A percentile compares a stretch with the other conserved stretches of the same genome.
Evolutionary conservation across 1,140 invertebrate species (phyloP).

Genomic region (Oedothorax gibbosus): DNA sequence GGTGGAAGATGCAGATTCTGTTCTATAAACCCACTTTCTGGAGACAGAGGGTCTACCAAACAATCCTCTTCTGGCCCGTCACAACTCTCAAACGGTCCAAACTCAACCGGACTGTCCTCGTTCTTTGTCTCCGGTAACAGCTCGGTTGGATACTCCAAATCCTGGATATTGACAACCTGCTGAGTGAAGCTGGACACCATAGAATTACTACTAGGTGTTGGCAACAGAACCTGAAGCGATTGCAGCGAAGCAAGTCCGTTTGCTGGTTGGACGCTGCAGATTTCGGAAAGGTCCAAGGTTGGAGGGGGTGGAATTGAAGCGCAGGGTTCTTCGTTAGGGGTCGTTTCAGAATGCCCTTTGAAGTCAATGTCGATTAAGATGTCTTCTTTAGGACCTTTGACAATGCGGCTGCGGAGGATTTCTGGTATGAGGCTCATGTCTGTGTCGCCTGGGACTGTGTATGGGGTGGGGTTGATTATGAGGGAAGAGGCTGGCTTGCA

Average conservation of each 20-base stretch:
- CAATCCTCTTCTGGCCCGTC: background rate
- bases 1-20: constrained; percentile 60
- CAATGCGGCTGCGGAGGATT: constrained; percentile 41
- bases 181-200: constrained; percentile 11
- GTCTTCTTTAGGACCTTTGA: constrained; percentile 15
- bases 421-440: constrained; percentile 65
- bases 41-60: constrained; percentile 55
- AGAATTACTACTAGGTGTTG: background rate
- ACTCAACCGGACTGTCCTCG: constrained; percentile 3
- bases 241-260: background rate
- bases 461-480: constrained; percentile 70
- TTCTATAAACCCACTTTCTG: constrained; percentile 40
- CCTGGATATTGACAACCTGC: constrained; percentile 35
- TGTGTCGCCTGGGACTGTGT: constrained; percentile 75
- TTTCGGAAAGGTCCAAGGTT: background rate
- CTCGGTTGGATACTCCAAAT: constrained; percentile 48
- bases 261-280: background rate
- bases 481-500: constrained; percentile 63
- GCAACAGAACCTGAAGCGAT: constrained; percentile 22
- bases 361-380: constrained; percentile 45
- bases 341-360: background rate
- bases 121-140: constrained; percentile 21
- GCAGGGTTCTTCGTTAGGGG: background rate
- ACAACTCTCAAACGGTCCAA: constrained; percentile 25
- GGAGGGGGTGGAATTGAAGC: background rate